phyloP scores from a whole-genome alignment of 2,113 vertebrate species.

The Passer domesticus region DNA sequence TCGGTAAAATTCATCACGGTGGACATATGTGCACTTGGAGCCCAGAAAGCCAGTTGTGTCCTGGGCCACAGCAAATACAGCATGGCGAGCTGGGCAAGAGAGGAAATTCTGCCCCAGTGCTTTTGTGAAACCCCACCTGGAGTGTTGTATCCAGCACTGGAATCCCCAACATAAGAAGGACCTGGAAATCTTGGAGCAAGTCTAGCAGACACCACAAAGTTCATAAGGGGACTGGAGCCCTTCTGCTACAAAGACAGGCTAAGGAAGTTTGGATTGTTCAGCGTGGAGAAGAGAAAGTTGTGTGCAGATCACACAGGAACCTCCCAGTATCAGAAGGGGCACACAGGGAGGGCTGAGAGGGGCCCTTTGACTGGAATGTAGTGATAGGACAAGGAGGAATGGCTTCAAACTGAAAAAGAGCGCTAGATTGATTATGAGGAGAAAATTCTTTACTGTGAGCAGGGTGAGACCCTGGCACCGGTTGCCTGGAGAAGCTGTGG shows the following conservation, averaged over 20 bases:
- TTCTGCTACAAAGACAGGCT: neutral
- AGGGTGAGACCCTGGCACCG: neutral
- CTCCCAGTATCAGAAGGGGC: neutral
- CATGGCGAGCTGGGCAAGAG: neutral
- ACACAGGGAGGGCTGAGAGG: neutral
- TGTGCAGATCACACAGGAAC: neutral
- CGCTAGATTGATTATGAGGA: neutral
- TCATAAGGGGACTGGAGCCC: neutral
- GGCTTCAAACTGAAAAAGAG: neutral
- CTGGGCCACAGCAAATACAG: neutral
- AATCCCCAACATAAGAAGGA: neutral
- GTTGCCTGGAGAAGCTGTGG: neutral
- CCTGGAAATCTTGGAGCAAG: neutral
- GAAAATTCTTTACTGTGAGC: neutral
- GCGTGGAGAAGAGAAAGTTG: neutral
- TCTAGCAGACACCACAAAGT: too few species aligned
- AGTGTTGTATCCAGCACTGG: neutral
- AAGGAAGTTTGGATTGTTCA: neutral
- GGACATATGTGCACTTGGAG: neutral
- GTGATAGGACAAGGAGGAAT: neutral
- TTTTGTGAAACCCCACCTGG: neutral
- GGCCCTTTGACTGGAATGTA: neutral
- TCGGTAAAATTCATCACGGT: neutral
- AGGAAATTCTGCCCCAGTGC: neutral
- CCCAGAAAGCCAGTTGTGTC: neutral